Base-by-base conservation (phyloP, 1,140 invertebrate species). In the Eumaeus atala region DNA sequence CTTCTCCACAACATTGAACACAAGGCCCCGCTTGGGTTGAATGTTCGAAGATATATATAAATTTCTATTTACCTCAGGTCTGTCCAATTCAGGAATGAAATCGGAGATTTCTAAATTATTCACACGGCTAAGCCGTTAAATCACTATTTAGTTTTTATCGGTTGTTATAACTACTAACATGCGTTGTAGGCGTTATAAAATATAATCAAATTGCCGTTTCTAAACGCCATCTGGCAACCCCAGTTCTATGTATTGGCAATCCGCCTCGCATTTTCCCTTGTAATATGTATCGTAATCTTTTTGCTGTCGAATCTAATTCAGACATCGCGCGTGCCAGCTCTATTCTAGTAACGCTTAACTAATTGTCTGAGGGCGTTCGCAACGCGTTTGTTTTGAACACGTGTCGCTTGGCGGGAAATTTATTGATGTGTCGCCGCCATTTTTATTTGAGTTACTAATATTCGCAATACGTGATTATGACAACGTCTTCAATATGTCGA, bases 341-440 rank as follows among this genome's bases (percentile, higher is more conserved):
- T 44, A 44, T 44, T 44, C 40, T 44, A 44, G 40, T 44, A 14
- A 16, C 40, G 40, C 40, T 44, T 44, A 44, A 44, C 40, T 44
- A 44, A 44, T 44, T 44, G 40, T 44, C 40, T 44, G 40, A 44
- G 40, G 40, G 40, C 40, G 40, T 44, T 28, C 6, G 21, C 21
- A 6, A 28, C 40, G 40, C 14, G 17, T 44, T 44, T 44, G 40
- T 44, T 44, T 44, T 44, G 40, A 44, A 44, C 40, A 44, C 40
- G 40, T 44, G 40, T 44, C 40, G 40, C 40, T 44, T 14, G 16
- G 16, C 14, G 40, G 40, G 14, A 44, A 44, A 44, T 44, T 44
- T 16, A 40, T 40, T 14, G 38, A 40, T 5, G 12, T 7, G 8
- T 40, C 16, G 38, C 9, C 40, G 40, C 40, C 14, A 44, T 16